Base-by-base conservation (phyloP, 1,140 invertebrate genomes). In the Drosophila kurseongensis region DNA sequence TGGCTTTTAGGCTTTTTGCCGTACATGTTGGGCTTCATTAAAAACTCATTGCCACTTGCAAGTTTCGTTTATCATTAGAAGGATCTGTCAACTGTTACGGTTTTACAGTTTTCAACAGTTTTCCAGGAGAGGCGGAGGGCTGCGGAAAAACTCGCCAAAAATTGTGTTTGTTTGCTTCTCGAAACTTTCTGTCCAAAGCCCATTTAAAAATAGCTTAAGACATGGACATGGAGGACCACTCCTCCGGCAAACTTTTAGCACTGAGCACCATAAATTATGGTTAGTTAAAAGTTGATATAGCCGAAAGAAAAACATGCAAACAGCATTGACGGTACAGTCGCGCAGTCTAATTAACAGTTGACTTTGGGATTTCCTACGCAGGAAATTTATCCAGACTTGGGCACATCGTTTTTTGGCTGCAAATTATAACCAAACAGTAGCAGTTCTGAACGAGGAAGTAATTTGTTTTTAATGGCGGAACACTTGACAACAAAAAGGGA, bases 161-260 rank as follows among this genome's bases (percentile, higher is more conserved):
- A 50, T 78, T 44, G 66, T 80, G 71, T 63, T 67, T 65, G 61
- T 75, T 55, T 58, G 47, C 62, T 40, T 42, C 29, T n/a, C 27
- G 72, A 67, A 47, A 76, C 14, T 75, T 86, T 68, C 52, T 55
- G 65, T 75, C 55, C 65, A 56, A 80, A 82, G 56, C 42, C 57
- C 83, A 88, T 88, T 88, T 89, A 83, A 88, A 88, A 88, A 88
- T 88, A 88, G 79, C 79, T 88, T 88, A 88, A 88, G 84, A 88
- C 71, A 68, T 82, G 75, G 51, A 67, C 80, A 72, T 68, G 29
- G 61, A 48, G 35, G 12, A 32, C 44, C 55, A 5, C 27, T 56
- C 42, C 59, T 8, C 51, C 58, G 61, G 12, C 57, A 75, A 85
- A 84, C 63, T 81, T 78, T 50, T 45, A 42, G 51, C 73, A 47